Evolutionary conservation across 1,140 invertebrate genomes (phyloP).

Genomic region (Cydia splendana): DNA sequence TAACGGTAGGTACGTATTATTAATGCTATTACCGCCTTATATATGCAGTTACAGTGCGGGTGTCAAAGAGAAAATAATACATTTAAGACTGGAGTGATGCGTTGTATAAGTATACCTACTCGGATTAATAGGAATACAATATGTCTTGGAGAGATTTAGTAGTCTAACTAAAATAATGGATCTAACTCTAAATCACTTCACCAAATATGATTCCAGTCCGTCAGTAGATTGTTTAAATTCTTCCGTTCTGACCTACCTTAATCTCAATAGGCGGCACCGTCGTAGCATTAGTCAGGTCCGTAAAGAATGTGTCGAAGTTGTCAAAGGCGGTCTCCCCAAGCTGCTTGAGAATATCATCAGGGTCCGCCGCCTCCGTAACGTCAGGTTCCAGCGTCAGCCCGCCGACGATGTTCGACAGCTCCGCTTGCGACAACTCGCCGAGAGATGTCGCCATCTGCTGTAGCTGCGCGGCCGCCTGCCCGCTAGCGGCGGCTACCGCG

Average conservation of each 20-base stretch:
- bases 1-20: too few relatives aligned
- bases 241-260: slow-evolving; percentile 57
- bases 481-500: slow-evolving; percentile 68
- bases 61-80: too few relatives aligned
- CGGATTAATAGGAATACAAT: too few relatives aligned
- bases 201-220: too few relatives aligned
- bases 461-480: slow-evolving; percentile 64
- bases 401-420: slow-evolving; percentile 83
- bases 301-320: slow-evolving; percentile 78
- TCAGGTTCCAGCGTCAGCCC: slow-evolving; percentile 75
- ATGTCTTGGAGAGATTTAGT: too few relatives aligned
- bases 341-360: slow-evolving; percentile 87
- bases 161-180: too few relatives aligned
- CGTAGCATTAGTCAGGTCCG: slow-evolving; percentile 73
- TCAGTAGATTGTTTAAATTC: too few relatives aligned
- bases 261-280: slow-evolving; percentile 74
- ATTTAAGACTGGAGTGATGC: too few relatives aligned
- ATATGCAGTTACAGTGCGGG: too few relatives aligned
- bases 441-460: slow-evolving; percentile 76
- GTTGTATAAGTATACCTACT: too few relatives aligned
- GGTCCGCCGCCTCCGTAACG: slow-evolving; percentile 79
- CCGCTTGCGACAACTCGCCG: slow-evolving; percentile 84
- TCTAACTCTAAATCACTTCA: too few relatives aligned
- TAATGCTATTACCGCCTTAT: too few relatives aligned
- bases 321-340: slow-evolving; percentile 84